Conservation (phyloP, 1,140 invertebrate genomes). For the Pararge aegeria region DNA sequence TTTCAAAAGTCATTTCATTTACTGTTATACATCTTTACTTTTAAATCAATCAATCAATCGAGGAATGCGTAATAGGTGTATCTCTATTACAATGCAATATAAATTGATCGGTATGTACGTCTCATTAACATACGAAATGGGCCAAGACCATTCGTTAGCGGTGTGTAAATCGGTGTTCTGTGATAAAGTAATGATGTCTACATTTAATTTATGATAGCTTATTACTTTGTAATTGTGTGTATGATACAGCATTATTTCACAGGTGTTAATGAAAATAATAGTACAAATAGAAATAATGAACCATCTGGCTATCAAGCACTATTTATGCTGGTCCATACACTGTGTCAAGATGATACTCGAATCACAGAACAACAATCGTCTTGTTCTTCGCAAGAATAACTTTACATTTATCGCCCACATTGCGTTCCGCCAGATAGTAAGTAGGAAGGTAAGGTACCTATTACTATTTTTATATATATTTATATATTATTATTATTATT, state of each 20-base stretch:
- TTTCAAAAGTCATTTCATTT: slow-evolving; percentile 26
- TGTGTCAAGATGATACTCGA: too few species aligned
- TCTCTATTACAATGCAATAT: slow-evolving; percentile 53
- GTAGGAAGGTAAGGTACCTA: too few species aligned
- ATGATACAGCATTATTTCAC: slow-evolving; percentile 5
- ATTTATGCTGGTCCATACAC: too few species aligned
- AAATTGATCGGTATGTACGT: slow-evolving; percentile 53
- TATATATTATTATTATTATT: too few species aligned
- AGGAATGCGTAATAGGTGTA: slow-evolving; percentile 51
- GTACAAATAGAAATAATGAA: not conserved
- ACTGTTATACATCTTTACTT: slow-evolving; percentile 45
- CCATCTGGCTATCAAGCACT: too few species aligned
- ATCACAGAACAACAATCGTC: not conserved
- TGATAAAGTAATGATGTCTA: slow-evolving; percentile 33
- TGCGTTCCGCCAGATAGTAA: not conserved
- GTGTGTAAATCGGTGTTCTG: slow-evolving; percentile 17
- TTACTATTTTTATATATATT: too few species aligned
- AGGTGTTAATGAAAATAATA: not conserved
- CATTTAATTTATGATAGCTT: slow-evolving; percentile 20
- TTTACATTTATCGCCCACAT: not conserved
- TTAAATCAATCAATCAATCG: slow-evolving; percentile 52
- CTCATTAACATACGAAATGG: slow-evolving; percentile 58
- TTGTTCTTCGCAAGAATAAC: too few species aligned
- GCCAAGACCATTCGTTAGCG: slow-evolving; percentile 36
- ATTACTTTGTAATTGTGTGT: slow-evolving; percentile 22